phyloP scores from a whole-genome alignment of 1,140 invertebrate species.

The Thaumatotibia leucotreta region DNA sequence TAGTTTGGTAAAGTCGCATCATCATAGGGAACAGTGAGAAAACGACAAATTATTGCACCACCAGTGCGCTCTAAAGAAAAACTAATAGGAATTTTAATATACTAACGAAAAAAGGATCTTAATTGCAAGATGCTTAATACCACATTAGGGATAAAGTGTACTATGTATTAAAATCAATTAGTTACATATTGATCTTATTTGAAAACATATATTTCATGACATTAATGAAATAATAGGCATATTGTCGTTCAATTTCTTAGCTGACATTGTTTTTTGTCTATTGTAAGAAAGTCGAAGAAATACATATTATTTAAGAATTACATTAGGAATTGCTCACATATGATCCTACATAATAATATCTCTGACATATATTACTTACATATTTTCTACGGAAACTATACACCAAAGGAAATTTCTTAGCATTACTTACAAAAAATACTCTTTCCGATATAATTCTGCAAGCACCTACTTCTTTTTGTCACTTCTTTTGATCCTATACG shows the following conservation, averaged over 20 bases:
- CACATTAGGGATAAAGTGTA: neutral
- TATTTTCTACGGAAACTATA: neutral
- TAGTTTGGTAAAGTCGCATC: no score
- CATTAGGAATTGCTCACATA: neutral
- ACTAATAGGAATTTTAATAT: no score
- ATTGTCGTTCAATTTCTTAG: no score
- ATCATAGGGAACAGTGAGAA: neutral
- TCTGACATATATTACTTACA: neutral
- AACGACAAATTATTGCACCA: neutral
- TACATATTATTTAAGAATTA: neutral
- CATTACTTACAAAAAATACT: slow-evolving; percentile 7
- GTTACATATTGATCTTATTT: no score
- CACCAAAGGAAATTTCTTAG: neutral
- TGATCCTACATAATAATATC: neutral
- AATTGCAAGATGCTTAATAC: neutral
- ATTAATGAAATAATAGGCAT: no score
- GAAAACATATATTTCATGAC: no score
- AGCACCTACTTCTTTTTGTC: slow-evolving; percentile 2
- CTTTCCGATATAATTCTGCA: neutral
- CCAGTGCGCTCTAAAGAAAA: neutral
- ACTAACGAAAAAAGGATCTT: neutral
- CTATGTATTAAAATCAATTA: no score
- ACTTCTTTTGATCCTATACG: neutral
- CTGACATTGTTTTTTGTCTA: no score
- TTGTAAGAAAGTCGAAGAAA: no score